Evolutionary conservation across 2,113 vertebrate species (phyloP), one percentile per base, ranked within the genome.

Genomic region (Notarius quadriscutis): DNA sequence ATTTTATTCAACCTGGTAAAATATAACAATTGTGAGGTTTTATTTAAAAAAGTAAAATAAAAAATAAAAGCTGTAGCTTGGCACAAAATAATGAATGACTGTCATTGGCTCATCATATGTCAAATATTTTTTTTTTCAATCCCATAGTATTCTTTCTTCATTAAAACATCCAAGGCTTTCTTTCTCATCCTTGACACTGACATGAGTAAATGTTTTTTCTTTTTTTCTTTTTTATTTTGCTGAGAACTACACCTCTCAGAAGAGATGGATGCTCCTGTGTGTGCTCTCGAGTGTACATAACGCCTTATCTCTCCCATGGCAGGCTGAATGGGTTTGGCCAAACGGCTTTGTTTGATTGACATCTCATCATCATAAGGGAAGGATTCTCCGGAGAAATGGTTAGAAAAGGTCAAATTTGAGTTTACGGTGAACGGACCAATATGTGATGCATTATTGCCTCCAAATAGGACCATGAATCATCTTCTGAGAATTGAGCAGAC

Each of bases 371-470:
- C 81, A 20, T 69, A n/a, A 85, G 41, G 60, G 65, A 81, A 22
- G 18, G 81, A 34, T 77, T 83, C 58, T 82, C 57, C 12, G 30
- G 87, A 90, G 91, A 89, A 85, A 86, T 58, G 12, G 41, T 82
- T 30, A 17, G 86, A 60, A 87, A 88, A 87, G 94, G 94, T 93
- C 93, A 93, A 81, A 87, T 69, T 2, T 67, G 87, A 90, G 92
- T 87, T 91, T 91, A 84, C 25, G 0, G 69, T 50, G 88, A 88
- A 88, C 83, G 85, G 89, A 92, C 90, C 91, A 90, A 91, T 91
- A 89, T 86, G 90, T 90, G 69, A 91, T 88, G 81, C 88, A 87
- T 90, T 88, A 88, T 86, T 86, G 88, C 74, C 83, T 71, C 67
- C 83, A 85, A 87, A 91, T 90, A 90, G 84, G 86, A 72, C 78